A percentile compares a stretch with the other conserved stretches of the same genome.
Conservation (phyloP, 2,888 invertebrate genomes). For the Pterostichus madidus region DNA sequence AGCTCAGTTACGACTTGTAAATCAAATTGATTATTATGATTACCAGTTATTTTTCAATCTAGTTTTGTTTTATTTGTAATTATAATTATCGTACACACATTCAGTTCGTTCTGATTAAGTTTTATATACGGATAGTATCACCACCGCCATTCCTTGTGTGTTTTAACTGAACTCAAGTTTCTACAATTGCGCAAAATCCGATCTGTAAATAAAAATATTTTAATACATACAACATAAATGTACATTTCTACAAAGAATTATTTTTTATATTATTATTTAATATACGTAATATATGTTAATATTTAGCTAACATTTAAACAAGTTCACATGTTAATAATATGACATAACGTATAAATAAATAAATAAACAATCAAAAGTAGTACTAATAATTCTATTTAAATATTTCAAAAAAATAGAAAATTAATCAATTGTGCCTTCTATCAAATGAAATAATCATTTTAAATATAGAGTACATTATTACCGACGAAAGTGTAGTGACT, state of each 20-base stretch:
- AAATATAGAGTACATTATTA: too few species aligned
- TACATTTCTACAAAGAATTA: not conserved
- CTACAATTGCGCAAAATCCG: constrained; percentile 30
- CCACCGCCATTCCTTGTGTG: constrained; percentile 40
- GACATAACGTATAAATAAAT: too few species aligned
- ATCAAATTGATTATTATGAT: too few species aligned
- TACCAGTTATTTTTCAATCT: not conserved
- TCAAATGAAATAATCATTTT: too few species aligned
- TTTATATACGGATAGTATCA: constrained; percentile 27
- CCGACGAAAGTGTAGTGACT: too few species aligned
- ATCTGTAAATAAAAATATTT: not conserved
- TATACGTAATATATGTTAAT: not conserved
- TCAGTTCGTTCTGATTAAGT: not conserved
- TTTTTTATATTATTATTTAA: not conserved
- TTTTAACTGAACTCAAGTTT: not conserved
- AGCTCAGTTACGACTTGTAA: too few species aligned
- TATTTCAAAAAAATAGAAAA: too few species aligned
- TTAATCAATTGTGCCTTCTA: too few species aligned
- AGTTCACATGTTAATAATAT: too few species aligned
- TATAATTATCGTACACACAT: constrained; percentile 26
- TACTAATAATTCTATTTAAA: too few species aligned
- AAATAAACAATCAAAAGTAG: too few species aligned
- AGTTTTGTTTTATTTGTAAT: not conserved
- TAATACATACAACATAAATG: not conserved
- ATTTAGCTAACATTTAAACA: too few species aligned